phyloP scores from a whole-genome alignment of 2,888 invertebrate species.

The Eupithecia inturbata region DNA sequence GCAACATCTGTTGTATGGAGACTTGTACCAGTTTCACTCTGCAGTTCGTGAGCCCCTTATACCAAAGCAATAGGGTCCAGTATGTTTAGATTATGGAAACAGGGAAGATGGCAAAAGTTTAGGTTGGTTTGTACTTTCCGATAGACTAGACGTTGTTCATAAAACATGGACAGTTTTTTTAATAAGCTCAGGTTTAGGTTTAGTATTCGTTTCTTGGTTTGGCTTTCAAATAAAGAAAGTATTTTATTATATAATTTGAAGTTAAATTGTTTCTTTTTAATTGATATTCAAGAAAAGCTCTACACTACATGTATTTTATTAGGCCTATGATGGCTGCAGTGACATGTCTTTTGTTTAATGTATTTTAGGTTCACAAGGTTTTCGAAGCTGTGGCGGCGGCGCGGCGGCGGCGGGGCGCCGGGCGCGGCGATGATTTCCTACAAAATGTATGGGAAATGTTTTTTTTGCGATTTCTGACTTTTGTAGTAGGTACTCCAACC shows the following conservation, averaged over 20 bases:
- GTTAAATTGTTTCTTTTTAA: not conserved
- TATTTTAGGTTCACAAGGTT: no score
- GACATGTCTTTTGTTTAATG: no score
- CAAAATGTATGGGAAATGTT: no score
- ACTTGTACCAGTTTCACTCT: constrained; percentile 53
- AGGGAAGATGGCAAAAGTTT: constrained; percentile 48
- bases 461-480: no score
- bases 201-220: constrained; percentile 6
- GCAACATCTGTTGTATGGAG: constrained; percentile 79
- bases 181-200: constrained; percentile 36
- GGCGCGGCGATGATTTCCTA: no score
- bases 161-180: constrained; percentile 60
- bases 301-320: no score
- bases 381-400: no score
- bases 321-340: no score
- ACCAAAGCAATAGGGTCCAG: constrained; percentile 34
- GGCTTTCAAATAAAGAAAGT: not conserved
- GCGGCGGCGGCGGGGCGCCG: no score
- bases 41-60: constrained; percentile 42
- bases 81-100: constrained; percentile 33
- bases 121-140: constrained; percentile 68
- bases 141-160: constrained; percentile 68
- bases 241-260: not conserved
- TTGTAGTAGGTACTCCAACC: no score
- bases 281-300: not conserved